These are phyloP conservation scores for Tympanoctomys barrerae DNA, from an alignment of 2,797 vertebrate species.

Conservation along the genomic window DNA sequence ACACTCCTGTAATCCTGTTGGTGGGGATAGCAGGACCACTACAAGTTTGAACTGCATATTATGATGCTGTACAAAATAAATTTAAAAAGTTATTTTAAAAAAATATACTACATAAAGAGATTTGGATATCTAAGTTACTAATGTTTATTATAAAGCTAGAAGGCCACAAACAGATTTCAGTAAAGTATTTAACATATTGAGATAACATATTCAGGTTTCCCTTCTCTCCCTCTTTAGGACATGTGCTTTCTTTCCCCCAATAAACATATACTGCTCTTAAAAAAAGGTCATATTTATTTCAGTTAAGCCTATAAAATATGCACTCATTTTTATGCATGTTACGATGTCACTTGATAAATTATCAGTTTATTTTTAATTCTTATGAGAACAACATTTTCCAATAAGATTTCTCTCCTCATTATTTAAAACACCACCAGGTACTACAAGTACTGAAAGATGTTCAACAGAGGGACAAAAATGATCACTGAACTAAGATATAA, in stretches of 20 bases:
- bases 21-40: too few relatives aligned
- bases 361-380: constrained; percentile 2
- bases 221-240: too few relatives aligned
- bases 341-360: neutral
- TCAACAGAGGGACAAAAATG: too few relatives aligned
- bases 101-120: constrained; percentile 38
- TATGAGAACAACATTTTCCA: constrained; percentile 32
- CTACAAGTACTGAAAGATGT: neutral
- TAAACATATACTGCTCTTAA: too few relatives aligned
- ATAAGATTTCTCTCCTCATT: neutral
- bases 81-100: neutral
- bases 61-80: too few relatives aligned
- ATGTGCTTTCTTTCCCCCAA: too few relatives aligned
- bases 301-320: constrained; percentile 8
- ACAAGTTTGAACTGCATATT: too few relatives aligned
- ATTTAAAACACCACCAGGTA: constrained; percentile 13
- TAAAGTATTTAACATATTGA: constrained; percentile 12
- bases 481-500: constrained; percentile 1
- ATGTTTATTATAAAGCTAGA: constrained; percentile 54
- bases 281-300: constrained; percentile 36
- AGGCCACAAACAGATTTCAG: constrained; percentile 17
- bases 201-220: too few relatives aligned
- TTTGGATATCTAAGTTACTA: constrained; percentile 13
- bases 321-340: neutral
- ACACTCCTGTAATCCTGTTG: too few relatives aligned